phyloP scores from a whole-genome alignment of 2,888 invertebrate genomes.

The Napeogenes inachia region DNA sequence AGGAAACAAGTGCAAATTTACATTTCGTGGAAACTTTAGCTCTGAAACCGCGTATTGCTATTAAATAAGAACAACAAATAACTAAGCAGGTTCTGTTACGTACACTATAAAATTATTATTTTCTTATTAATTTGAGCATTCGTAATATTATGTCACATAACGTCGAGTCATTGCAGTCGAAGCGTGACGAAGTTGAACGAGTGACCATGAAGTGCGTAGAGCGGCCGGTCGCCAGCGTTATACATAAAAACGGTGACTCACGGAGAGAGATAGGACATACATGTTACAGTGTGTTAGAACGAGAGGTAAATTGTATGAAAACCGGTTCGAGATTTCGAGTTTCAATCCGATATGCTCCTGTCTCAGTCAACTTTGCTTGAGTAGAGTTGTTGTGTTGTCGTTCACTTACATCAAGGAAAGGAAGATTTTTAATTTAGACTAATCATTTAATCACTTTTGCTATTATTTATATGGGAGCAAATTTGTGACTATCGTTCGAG shows the following conservation, averaged over 20 bases:
- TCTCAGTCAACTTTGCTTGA: conserved; percentile 67
- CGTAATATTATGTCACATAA: conserved; percentile 67
- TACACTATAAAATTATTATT: conserved; percentile 47
- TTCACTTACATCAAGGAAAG: conserved; percentile 41
- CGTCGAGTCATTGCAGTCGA: conserved; percentile 65
- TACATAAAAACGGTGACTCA: conserved; percentile 76
- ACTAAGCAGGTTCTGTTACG: conserved; percentile 30
- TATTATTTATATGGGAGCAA: too few species aligned
- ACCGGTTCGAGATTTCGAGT: conserved; percentile 76
- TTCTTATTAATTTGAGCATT: conserved; percentile 63
- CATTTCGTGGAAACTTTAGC: too few species aligned
- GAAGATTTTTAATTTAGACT: too few species aligned
- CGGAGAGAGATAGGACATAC: conserved; percentile 61
- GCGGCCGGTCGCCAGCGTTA: conserved; percentile 56
- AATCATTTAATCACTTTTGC: too few species aligned
- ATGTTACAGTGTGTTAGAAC: conserved; percentile 45
- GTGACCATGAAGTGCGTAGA: conserved; percentile 76
- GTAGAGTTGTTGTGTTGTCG: conserved; percentile 50
- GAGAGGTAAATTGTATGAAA: conserved; percentile 58
- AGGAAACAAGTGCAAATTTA: too few species aligned
- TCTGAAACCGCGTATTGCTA: too few species aligned
- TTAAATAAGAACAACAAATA: neutral
- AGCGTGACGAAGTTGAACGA: conserved; percentile 73
- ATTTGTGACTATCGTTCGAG: conserved; percentile 3
- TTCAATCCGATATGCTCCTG: conserved; percentile 75